These are phyloP conservation scores for Pithys albifrons DNA, from an alignment of 2,113 vertebrate species.

Conservation along the genomic window DNA sequence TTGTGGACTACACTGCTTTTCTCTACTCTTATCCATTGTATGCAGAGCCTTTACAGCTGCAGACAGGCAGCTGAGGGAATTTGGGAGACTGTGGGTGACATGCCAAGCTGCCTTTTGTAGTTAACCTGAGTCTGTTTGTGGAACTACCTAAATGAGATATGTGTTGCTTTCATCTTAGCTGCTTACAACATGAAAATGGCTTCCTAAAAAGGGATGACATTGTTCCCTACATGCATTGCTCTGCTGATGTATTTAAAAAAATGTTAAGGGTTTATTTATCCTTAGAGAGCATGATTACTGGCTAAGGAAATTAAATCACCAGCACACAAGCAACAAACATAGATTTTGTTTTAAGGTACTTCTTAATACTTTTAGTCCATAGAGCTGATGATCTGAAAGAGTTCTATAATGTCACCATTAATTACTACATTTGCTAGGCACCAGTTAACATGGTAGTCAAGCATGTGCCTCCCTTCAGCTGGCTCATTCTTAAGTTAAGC, in stretches of 20 bases:
- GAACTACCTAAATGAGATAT: background rate
- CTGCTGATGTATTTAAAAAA: background rate
- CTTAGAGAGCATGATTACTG: background rate
- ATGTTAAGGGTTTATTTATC: background rate
- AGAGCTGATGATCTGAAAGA: background rate
- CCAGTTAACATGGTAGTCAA: background rate
- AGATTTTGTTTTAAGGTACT: background rate
- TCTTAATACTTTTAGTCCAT: background rate
- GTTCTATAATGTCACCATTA: background rate
- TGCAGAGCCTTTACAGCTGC: slow-evolving; percentile 14
- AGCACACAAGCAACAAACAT: background rate
- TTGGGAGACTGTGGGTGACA: background rate
- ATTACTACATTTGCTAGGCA: background rate
- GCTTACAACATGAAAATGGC: background rate
- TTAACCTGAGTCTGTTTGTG: slow-evolving; percentile 5
- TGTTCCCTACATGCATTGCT: background rate
- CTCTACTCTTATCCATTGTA: background rate
- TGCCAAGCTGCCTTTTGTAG: slow-evolving; percentile 8
- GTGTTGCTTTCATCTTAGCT: slow-evolving; percentile 3
- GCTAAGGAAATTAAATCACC: background rate
- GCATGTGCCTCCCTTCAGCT: background rate
- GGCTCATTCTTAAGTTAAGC: background rate
- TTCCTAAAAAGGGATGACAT: background rate
- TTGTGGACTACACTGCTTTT: background rate
- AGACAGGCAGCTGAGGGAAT: slow-evolving; percentile 2